Evolutionary conservation across 2,113 vertebrate species (phyloP), one percentile per base, ranked within the genome.

Genomic region (Peromyscus leucopus): DNA sequence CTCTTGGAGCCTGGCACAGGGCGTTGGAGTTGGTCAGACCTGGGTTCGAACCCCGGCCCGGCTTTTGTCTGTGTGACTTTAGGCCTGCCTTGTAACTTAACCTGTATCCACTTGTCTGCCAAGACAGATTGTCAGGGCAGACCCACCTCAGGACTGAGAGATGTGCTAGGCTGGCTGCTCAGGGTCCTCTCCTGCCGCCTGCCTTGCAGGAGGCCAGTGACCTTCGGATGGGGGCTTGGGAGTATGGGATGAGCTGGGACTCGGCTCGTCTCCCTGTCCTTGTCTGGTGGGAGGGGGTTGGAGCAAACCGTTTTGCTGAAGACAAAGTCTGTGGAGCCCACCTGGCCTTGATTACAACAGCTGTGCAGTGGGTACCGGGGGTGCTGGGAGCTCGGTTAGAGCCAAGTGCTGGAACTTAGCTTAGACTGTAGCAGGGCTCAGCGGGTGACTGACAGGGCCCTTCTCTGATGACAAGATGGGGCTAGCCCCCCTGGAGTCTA

Each of bases 51-150:
- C 31, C 57, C 86, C 26, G 75, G 7, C 59, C 89, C 65, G 80
- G 57, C 65, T 46, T 92, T 76, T 67, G 33, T 69, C 78, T 90
- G 7, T 75, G 83, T 90, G 96, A 85, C 80, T 21, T 13, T 86
- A 80, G 86, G 51, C 8, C 17, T 17, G 2, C 57, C 46, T n/a
- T 15, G 55, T n/a, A 42, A 24, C 72, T 91, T 80, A 85, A 36
- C 42, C 75, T 78, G 84, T 84, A 72, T 26, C 57, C 9, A 7
- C 7, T 89, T 57, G 7, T 31, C 36, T 76, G 33, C 79, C 74
- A 28, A 71, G 74, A 79, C 86, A 61, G 48, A 57, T 9, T 24
- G 46, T 28, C 31, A n/a, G 16, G 13, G 17, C 42, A 39, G 75
- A n/a, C 42, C 69, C 22, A 65, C 26, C 21, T 15, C 19, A 65